Conservation (phyloP, 2,113 vertebrate species). For the Lethenteron camtschaticum region DNA sequence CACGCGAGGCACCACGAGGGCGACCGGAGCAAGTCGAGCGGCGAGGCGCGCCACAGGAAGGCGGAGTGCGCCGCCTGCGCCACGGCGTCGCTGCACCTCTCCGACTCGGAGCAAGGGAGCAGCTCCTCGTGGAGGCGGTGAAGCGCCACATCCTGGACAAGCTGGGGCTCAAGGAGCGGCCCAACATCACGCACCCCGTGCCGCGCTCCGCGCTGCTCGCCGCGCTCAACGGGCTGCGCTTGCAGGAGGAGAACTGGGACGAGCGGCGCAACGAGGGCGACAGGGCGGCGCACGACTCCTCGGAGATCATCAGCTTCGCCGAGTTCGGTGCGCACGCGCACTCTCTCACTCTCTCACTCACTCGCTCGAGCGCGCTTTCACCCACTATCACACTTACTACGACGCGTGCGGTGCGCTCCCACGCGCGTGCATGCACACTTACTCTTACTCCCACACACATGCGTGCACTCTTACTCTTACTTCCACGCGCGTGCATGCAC, state of each 20-base stretch:
- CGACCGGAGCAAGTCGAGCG: no score
- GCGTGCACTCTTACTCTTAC: no score
- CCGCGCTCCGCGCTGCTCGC: slow-evolving; percentile 83
- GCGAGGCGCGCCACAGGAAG: no score
- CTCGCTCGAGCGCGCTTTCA: no score
- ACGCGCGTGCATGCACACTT: no score
- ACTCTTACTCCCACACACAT: no score
- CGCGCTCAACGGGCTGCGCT: slow-evolving; percentile 74
- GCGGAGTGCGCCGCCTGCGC: slow-evolving; percentile 49
- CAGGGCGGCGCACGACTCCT: slow-evolving; percentile 40
- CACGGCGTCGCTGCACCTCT: slow-evolving; percentile 32
- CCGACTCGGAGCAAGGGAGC: slow-evolving; percentile 39
- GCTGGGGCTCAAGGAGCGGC: slow-evolving; percentile 69
- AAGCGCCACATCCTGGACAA: slow-evolving; percentile 81
- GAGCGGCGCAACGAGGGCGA: slow-evolving; percentile 79
- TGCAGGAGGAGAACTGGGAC: slow-evolving; percentile 67
- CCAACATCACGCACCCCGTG: slow-evolving; percentile 91
- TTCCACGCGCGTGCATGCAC: no score
- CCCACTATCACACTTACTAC: no score
- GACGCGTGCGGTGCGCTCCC: no score
- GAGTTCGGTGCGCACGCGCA: slow-evolving; percentile 18
- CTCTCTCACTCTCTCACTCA: no score
- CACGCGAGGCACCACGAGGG: no score
- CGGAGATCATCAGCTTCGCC: slow-evolving; percentile 91
- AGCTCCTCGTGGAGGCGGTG: slow-evolving; percentile 74